Base-by-base conservation (phyloP, 2,888 invertebrate genomes). In the Philereme transversata region DNA sequence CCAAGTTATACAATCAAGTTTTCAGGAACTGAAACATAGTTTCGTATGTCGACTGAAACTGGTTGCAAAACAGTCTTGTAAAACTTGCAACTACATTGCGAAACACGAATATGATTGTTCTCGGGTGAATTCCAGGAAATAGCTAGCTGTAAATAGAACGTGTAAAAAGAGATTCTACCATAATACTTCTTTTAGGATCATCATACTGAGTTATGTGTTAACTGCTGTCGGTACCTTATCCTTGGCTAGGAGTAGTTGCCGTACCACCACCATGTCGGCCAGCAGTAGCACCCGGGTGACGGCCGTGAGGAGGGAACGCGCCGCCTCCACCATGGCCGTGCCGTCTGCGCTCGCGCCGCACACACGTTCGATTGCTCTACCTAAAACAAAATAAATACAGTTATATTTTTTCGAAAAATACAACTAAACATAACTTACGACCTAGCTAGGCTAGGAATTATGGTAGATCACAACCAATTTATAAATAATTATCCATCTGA, bases 231-330 rank as follows among this genome's bases (percentile, higher is more conserved):
- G 40, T 45, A 98, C 98, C 95, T 99, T 99, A 86, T 99, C 98
- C 92, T 99, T 99, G 60, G 98, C 98, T 65, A 97, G 94, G 51
- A 99, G 93, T 57, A 99, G 94, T 88, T 99, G 99, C 80, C 99
- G 98, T 60, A 99, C 99, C 51, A 99, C 97, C 62, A 99, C 98
- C 85, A 98, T 97, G 92, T 99, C 99, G 8, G 99, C 99, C 73
- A 99, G 93, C 61, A 99, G 94, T 57, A 99, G 94, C 58, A 99
- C 99, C 79, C 98, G 94, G 54, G 99, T 99, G 72, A 99, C 98
- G 60, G 99, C 97, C 51, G 97, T 97, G 61, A 99, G 94, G 55
- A 99, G 95, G 78, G 98, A 97, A 74, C 99, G 94, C 64, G 99
- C 98, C 53, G 99, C 98, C 73, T 98, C 94, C 67, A 99, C 97